Base-by-base conservation (phyloP, 2,113 vertebrate genomes). In the Mandrillus leucophaeus region DNA sequence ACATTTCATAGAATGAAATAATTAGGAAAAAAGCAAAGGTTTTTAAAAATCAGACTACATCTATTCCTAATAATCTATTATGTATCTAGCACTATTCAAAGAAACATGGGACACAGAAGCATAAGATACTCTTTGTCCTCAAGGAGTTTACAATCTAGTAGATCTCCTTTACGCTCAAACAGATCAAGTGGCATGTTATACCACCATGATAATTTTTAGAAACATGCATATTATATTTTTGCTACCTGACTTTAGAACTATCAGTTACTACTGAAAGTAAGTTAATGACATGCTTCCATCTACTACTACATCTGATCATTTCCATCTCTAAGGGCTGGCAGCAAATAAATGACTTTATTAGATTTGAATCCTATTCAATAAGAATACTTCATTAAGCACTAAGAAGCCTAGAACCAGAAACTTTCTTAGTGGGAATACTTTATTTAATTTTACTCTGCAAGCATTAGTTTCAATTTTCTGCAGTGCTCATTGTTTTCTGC, bases 11-110 rank as follows among this genome's bases (percentile, higher is more conserved):
- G 43, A 83, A 52, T 81, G 43, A 86, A 89, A 68, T 16, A 10
- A 78, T 61, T 59, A 91, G 55, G 70, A 52, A 84, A 93, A 68
- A 10, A 85, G 48, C 3, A 52, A 45, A 80, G 14, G 23, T 84
- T 91, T 95, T 81, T 35, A 94, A 95, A 95, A 66, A 64, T 55
- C 50, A 78, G 70, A 81, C 23, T 68, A 25, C 6, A 64, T 87
- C 68, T 80, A 30, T 92, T 92, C 57, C 22, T 78, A 40, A 57
- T 30, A 55, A 94, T 50, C 16, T 88, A 30, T 7, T 68, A 45
- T 27, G 17, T 45, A 11, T 27, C 20, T 52, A 72, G 38, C n/a
- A 52, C 57, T 57, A 82, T 61, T 61, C 52, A 90, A 86, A 91
- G 32, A 75, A 72, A 66, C 50, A 30, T 48, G 52, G 52, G 43